Base-by-base conservation (phyloP, 2,888 invertebrate species). In the Cetonia aurata region DNA sequence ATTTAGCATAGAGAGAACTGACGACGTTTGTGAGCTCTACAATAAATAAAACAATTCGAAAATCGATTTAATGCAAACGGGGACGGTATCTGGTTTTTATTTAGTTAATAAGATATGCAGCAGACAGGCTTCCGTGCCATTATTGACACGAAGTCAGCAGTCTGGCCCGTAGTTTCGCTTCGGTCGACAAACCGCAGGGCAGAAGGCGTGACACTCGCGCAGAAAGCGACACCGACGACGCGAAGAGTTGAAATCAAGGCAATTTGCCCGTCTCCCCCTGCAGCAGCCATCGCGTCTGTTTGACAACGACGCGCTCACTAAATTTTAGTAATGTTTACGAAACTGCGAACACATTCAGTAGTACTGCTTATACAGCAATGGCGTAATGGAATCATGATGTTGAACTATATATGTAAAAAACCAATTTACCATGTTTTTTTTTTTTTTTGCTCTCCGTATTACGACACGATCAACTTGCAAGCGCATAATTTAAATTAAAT, bases 161-260 rank as follows among this genome's bases (percentile, higher is more conserved):
- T 71, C 69, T 67, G 73, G 42, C 70, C 67, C 70, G 53, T 70
- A 75, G 75, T 73, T 75, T 73, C 72, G 73, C 75, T 75, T 73
- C 67, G 74, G 75, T 75, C 73, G 75, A 74, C 74, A 75, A 75
- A 75, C 75, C 75, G 65, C 75, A 75, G 70, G 71, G 71, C 73
- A 70, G 66, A 70, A 72, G 75, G 72, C 70, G 67, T 73, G 73
- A 72, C 71, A 72, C 72, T 72, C 69, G 62, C 66, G 70, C 73
- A 67, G 70, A 69, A 74, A 75, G 72, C 71, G 74, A 74, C 75
- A 68, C 71, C 72, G 71, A 65, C 69, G 71, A 71, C 72, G 69
- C 74, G 73, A 72, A 74, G 73, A 73, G 73, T 66, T 72, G 71
- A 75, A 75, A 75, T 75, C 74, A 75, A 73, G 74, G 72, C 71